Evolutionary conservation across 2,888 invertebrate species (phyloP), one percentile per base, ranked within the genome.

Genomic region (Nebria salina): DNA sequence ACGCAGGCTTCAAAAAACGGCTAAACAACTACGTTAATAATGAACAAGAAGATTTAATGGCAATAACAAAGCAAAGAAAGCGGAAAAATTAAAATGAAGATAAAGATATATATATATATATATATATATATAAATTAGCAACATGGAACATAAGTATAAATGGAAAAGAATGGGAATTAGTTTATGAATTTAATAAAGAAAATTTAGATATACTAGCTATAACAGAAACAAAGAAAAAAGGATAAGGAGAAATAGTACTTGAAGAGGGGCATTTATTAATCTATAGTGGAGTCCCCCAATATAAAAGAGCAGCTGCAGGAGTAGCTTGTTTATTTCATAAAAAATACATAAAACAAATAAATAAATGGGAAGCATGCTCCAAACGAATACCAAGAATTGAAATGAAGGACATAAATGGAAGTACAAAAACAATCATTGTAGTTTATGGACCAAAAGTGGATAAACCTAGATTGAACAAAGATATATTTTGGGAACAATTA

Each of bases 401-500:
- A 70, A 41, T 77, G 20, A 77, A 68, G 43, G 43, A 43, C 7
- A 8, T n/a, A n/a, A 54, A 70, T 42, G 54, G 34, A 13, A 41
- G 70, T 70, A 25, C 2, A 20, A n/a, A 65, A 65, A 20, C 72
- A 15, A 15, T 78, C 2, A 64, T 64, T n/a, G 65, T 73, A 20
- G 11, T 65, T 4, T 78, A 78, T 65, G 78, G 54, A 64, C 65
- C 65, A 34, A 78, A 78, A 26, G 73, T 65, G 34, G 65, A 78
- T 65, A 8, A 34, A 8, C 65, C 9, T 34, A 72, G 41, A 15
- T 41, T 70, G 15, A 43, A 6, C 20, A 77, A 77, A 64, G 77
- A 77, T 54, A 11, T 11, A 25, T 77, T 77, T 26, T 77, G 25
- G 11, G 43, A 72, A 9, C 11, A 64, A 34, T 9, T 77, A 34